Evolutionary conservation across 2,113 vertebrate species (phyloP).

Genomic region (Larimichthys polyactis): DNA sequence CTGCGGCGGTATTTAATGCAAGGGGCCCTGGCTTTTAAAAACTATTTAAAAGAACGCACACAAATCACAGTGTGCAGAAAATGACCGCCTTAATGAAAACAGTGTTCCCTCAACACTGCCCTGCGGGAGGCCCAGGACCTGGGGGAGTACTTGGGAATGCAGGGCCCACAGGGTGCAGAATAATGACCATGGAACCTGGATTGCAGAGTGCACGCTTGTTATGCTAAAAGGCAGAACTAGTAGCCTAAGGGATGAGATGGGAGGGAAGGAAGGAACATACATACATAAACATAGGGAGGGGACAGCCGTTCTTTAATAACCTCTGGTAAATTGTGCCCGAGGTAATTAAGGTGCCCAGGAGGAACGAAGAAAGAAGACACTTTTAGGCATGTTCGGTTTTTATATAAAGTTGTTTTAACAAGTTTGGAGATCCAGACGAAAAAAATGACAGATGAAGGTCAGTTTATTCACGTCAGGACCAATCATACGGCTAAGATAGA

Average conservation of each 20-base stretch:
- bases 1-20: conserved; percentile 78
- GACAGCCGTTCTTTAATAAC: conserved; percentile 75
- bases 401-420: conserved; percentile 44
- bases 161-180: conserved; percentile 77
- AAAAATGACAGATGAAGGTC: conserved; percentile 6
- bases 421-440: conserved; percentile 31
- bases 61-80: conserved; percentile 81
- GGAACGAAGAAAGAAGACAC: conserved; percentile 39
- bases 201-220: conserved; percentile 68
- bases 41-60: conserved; percentile 77
- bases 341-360: conserved; percentile 70
- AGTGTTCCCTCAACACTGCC: conserved; percentile 65
- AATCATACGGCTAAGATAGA: neutral
- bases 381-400: conserved; percentile 10
- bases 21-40: conserved; percentile 75
- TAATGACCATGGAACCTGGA: conserved; percentile 77
- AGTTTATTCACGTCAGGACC: neutral
- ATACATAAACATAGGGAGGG: conserved; percentile 72
- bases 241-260: conserved; percentile 68
- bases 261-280: conserved; percentile 65
- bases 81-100: conserved; percentile 83
- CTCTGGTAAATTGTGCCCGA: conserved; percentile 67
- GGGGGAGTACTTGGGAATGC: conserved; percentile 71
- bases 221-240: conserved; percentile 77
- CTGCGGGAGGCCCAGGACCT: conserved; percentile 63